Conservation (phyloP, 2,888 invertebrate species). For the Nineta flava region DNA sequence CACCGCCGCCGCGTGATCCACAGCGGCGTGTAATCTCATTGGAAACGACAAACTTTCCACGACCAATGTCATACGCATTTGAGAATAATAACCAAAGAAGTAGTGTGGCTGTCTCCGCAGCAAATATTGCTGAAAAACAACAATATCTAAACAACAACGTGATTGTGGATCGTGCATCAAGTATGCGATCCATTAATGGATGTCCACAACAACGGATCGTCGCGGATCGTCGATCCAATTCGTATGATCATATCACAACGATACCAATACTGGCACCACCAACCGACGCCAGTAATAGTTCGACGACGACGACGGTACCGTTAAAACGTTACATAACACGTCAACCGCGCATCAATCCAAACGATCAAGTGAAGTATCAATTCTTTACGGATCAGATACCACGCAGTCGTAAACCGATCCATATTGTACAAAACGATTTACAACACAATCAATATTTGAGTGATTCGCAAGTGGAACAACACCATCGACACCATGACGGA, state of each 20-base stretch:
- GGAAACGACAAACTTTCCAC: slow-evolving; percentile 30
- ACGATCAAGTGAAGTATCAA: slow-evolving; percentile 29
- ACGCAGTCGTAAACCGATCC: slow-evolving; percentile 54
- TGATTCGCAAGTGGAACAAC: slow-evolving; percentile 29
- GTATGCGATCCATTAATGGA: slow-evolving; percentile 8
- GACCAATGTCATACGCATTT: slow-evolving; percentile 38
- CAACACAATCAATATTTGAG: slow-evolving; percentile 29
- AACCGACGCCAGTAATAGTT: slow-evolving; percentile 27
- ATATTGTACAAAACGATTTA: slow-evolving; percentile 36
- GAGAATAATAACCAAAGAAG: slow-evolving; percentile 21
- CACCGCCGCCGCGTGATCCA: slow-evolving; percentile 67
- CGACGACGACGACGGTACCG: too few relatives aligned
- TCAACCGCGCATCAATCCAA: slow-evolving; percentile 11
- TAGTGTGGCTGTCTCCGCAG: slow-evolving; percentile 3
- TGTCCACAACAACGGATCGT: background rate
- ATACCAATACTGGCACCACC: slow-evolving; percentile 17
- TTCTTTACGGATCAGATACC: slow-evolving; percentile 59
- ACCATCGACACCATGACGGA: slow-evolving; percentile 23
- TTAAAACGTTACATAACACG: slow-evolving; percentile 15
- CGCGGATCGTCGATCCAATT: slow-evolving; percentile 21
- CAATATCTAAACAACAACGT: background rate
- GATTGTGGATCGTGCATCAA: slow-evolving; percentile 7
- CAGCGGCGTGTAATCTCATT: slow-evolving; percentile 24
- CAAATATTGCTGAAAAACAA: background rate
- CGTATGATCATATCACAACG: slow-evolving; percentile 24